Conservation (phyloP, 2,113 vertebrate species). For the Symphodus melops region DNA sequence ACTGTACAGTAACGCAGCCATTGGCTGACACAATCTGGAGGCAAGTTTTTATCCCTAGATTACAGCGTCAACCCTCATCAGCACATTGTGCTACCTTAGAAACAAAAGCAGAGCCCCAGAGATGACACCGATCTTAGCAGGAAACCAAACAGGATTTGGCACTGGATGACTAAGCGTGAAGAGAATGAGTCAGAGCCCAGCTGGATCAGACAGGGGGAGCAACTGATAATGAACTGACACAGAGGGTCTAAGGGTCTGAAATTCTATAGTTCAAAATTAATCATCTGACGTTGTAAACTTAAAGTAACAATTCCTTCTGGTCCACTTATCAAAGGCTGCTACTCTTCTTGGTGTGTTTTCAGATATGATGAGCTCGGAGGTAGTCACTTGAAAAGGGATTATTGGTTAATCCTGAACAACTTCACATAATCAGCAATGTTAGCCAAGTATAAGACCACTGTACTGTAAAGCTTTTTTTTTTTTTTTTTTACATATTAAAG, state of each 20-base stretch:
- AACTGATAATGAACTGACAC: constrained; percentile 38
- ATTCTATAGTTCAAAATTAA: constrained; percentile 21
- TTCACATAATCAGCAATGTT: background rate
- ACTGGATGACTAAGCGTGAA: constrained; percentile 56
- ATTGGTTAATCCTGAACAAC: constrained; percentile 36
- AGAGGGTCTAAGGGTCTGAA: constrained; percentile 15
- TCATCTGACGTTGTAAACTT: constrained; percentile 12
- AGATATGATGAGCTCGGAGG: background rate
- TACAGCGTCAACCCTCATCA: constrained; percentile 22
- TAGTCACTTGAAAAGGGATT: background rate
- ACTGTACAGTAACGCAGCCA: background rate
- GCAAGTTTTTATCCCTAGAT: constrained; percentile 16
- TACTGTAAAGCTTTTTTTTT: background rate
- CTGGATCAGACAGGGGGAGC: constrained; percentile 41
- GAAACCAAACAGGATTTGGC: constrained; percentile 52
- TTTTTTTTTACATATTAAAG: background rate
- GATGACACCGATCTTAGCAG: constrained; percentile 2
- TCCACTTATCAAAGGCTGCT: background rate
- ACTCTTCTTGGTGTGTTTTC: background rate
- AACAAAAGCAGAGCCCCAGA: constrained; percentile 16
- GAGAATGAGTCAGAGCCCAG: constrained; percentile 56
- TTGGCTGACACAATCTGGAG: constrained; percentile 20
- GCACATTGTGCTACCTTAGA: constrained; percentile 8
- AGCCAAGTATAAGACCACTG: background rate
- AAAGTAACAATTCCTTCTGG: background rate